A percentile compares a stretch with the other conserved stretches of the same genome.
These are phyloP conservation scores for Vulpes ferrilata DNA, from an alignment of 2,113 vertebrate species.

Conservation along the genomic window DNA sequence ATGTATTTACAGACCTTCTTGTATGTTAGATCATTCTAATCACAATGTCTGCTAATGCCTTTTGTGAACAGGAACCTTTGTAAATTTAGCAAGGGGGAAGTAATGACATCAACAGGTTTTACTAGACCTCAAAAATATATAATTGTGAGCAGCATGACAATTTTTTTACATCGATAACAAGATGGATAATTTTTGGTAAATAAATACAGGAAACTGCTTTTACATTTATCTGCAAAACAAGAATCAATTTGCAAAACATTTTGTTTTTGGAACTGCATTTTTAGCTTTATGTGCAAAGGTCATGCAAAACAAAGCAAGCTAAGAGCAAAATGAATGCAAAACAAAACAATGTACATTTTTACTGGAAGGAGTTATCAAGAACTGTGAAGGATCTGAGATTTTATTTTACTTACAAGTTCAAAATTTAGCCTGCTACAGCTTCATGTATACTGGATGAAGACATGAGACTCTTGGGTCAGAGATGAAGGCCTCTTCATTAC, in stretches of 20 bases:
- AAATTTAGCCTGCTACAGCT: background rate
- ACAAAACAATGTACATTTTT: background rate
- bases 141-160: slow-evolving; percentile 1
- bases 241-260: background rate
- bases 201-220: slow-evolving; percentile 63
- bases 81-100: background rate
- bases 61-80: slow-evolving; percentile 48
- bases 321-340: background rate
- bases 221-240: slow-evolving; percentile 49
- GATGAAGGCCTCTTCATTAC: background rate
- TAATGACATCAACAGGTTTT: slow-evolving; percentile 64
- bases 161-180: slow-evolving; percentile 59
- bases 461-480: background rate
- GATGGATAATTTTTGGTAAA: slow-evolving; percentile 4
- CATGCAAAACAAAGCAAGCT: background rate
- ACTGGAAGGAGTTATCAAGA: background rate
- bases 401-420: background rate
- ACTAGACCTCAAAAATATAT: slow-evolving; percentile 48
- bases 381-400: background rate
- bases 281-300: background rate
- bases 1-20: background rate
- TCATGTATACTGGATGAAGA: background rate
- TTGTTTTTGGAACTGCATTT: background rate
- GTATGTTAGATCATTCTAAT: slow-evolving; percentile 60
- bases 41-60: slow-evolving; percentile 53